phyloP scores from a whole-genome alignment of 1,140 invertebrate species.

The Bombus affinis region DNA sequence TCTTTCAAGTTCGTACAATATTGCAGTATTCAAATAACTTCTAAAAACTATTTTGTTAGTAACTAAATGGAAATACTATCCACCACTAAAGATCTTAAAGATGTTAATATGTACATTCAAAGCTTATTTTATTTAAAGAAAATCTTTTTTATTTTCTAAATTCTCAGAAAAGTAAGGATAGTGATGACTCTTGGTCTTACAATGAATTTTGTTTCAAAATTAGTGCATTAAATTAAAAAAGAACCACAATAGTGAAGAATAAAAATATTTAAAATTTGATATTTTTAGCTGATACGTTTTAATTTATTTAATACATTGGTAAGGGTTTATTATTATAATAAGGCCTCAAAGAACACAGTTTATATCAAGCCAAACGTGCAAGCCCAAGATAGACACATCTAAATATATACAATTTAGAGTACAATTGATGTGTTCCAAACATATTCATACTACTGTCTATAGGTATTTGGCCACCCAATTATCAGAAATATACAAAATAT shows the following conservation, averaged over 20 bases:
- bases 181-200: not conserved
- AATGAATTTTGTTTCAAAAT: slow-evolving; percentile 50
- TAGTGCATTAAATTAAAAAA: not conserved
- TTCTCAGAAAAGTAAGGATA: not conserved
- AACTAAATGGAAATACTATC: not conserved
- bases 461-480: no score
- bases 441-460: no score
- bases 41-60: no score
- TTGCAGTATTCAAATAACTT: not conserved
- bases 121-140: not conserved
- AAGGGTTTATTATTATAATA: no score
- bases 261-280: not conserved
- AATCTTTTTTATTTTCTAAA: not conserved
- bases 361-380: no score
- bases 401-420: no score
- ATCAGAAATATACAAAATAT: no score
- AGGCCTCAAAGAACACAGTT: no score
- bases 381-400: no score
- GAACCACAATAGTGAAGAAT: not conserved
- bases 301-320: no score
- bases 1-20: not conserved
- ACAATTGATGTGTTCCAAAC: no score
- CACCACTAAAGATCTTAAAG: not conserved
- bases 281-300: no score
- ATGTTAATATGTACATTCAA: not conserved